Percentiles rank a stretch among this genome's conserved stretches.
Evolutionary conservation across 2,888 invertebrate species (phyloP).

Genomic region (Drosophila paranaensis): DNA sequence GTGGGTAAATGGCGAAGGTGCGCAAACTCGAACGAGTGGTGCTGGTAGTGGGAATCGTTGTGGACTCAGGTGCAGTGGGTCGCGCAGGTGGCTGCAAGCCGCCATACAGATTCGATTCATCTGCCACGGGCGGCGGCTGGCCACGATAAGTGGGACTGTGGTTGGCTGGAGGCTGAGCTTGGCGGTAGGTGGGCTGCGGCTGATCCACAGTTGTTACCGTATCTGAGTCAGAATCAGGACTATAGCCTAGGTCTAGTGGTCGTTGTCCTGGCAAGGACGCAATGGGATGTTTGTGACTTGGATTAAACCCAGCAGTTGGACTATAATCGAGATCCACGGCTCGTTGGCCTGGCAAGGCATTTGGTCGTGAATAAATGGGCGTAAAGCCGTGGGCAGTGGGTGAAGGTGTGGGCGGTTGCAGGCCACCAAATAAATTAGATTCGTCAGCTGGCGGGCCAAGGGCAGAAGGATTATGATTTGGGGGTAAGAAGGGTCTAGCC

Average conservation of each 20-base stretch:
- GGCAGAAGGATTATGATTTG: slow-evolving; percentile 15
- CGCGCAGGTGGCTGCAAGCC: slow-evolving; percentile 46
- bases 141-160: slow-evolving; percentile 21
- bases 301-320: slow-evolving; percentile 1
- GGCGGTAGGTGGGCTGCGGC: background rate
- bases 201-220: slow-evolving; percentile 15
- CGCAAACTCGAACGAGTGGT: slow-evolving; percentile 49
- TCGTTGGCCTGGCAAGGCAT: slow-evolving; percentile 27
- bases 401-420: slow-evolving; percentile 55
- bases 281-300: background rate
- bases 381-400: background rate
- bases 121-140: background rate
- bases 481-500: background rate
- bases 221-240: slow-evolving; percentile 16
- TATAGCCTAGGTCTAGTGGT: slow-evolving; percentile 39
- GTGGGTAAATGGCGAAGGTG: slow-evolving; percentile 68
- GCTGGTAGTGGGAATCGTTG: background rate
- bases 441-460: background rate
- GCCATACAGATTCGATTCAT: slow-evolving; percentile 60
- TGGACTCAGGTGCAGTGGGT: background rate
- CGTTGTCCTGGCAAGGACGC: slow-evolving; percentile 25
- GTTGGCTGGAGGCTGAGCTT: slow-evolving; percentile 7
- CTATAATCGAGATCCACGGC: slow-evolving; percentile 42
- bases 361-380: slow-evolving; percentile 1
- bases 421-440: slow-evolving; percentile 52